Percentiles rank a stretch among this genome's conserved stretches.
phyloP scores from a whole-genome alignment of 2,113 vertebrate species.

The Pygoscelis adeliae region DNA sequence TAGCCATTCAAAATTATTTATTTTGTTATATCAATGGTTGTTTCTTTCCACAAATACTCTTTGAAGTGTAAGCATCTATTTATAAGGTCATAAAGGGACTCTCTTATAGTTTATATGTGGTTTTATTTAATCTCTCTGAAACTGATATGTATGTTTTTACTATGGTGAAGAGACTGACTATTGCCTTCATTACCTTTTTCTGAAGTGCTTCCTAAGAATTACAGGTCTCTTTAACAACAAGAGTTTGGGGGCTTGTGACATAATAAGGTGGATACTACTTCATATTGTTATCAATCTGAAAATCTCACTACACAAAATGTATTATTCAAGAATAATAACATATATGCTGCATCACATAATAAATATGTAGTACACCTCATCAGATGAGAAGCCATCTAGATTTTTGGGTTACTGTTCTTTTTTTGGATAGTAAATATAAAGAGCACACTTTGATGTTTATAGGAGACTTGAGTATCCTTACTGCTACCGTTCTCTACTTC shows the following conservation, averaged over 20 bases:
- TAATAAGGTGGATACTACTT: background rate
- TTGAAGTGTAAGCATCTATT: background rate
- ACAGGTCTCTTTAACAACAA: background rate
- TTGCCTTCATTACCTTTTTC: background rate
- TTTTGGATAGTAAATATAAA: background rate
- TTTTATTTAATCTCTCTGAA: slow-evolving; percentile 39
- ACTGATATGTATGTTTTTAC: background rate
- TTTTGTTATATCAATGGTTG: background rate
- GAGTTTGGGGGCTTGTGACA: background rate
- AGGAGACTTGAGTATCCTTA: background rate
- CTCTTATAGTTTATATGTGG: background rate
- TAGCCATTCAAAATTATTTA: background rate
- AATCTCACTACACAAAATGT: background rate
- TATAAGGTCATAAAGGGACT: background rate
- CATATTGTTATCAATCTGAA: background rate
- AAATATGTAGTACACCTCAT: background rate
- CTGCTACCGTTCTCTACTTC: background rate
- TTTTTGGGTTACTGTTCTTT: background rate
- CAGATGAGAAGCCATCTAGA: background rate
- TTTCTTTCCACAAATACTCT: background rate
- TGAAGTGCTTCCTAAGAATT: background rate
- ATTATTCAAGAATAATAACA: background rate
- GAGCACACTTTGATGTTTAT: background rate
- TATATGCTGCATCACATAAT: background rate
- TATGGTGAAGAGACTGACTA: background rate